Percentiles rank a stretch among this genome's conserved stretches.
Conservation (phyloP, 2,113 vertebrate genomes). For the Platysternon megacephalum region DNA sequence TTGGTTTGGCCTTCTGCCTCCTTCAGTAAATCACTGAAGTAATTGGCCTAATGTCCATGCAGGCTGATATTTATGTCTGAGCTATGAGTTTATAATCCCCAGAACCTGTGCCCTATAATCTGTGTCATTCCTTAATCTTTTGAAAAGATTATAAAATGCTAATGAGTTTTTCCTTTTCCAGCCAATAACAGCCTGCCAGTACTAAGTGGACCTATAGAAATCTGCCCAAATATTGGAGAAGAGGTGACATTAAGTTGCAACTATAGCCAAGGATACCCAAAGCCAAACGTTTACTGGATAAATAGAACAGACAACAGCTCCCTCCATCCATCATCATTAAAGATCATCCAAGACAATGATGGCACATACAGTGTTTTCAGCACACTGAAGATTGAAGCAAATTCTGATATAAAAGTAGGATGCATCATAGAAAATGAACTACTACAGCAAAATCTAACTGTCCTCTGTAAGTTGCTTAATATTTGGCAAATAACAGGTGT, state of each 20-base stretch:
- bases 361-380: conserved; percentile 73
- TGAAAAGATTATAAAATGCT: fast-evolving
- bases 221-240: background rate
- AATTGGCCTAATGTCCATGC: background rate
- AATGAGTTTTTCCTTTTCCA: background rate
- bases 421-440: conserved; percentile 77
- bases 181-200: conserved; percentile 75
- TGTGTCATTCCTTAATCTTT: background rate
- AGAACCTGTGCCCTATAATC: background rate
- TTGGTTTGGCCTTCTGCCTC: background rate
- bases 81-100: background rate
- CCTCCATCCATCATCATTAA: background rate
- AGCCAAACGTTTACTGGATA: conserved; percentile 75
- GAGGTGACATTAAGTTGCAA: conserved; percentile 72
- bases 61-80: background rate
- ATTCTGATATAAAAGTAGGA: conserved; percentile 47
- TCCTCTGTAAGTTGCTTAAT: conserved; percentile 57
- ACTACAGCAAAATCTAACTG: conserved; percentile 71
- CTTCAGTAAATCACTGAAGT: background rate
- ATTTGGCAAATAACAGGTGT: background rate
- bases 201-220: conserved; percentile 35
- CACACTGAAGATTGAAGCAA: conserved; percentile 31
- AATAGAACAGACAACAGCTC: conserved; percentile 68
- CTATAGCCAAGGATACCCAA: conserved; percentile 71
- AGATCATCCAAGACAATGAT: fast-evolving